Conservation (phyloP, 2,797 vertebrate genomes). For the Choloepus didactylus region DNA sequence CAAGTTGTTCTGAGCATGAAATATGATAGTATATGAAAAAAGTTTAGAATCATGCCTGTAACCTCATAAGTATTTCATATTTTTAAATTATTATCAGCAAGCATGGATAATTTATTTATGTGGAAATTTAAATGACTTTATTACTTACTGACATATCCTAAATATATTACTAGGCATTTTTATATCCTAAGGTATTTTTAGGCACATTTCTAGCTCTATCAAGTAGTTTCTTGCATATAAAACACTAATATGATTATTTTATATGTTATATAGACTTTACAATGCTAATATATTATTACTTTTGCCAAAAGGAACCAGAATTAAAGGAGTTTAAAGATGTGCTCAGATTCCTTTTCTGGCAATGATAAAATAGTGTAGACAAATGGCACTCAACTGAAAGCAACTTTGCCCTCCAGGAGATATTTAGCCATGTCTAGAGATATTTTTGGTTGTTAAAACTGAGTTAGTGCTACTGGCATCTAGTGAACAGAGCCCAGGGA, state of each 20-base stretch:
- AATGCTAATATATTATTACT: neutral
- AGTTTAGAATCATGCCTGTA: neutral
- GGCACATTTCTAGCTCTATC: neutral
- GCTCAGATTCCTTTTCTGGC: neutral
- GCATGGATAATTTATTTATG: neutral
- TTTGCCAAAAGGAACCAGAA: neutral
- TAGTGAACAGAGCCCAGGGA: neutral
- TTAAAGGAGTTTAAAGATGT: neutral
- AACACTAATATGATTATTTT: neutral
- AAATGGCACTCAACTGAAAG: neutral
- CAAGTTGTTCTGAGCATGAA: neutral
- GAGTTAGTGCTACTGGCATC: neutral
- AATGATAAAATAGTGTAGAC: neutral
- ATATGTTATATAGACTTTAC: neutral
- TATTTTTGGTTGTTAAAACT: neutral
- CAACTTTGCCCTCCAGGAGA: neutral
- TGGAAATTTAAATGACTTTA: neutral
- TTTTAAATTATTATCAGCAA: neutral
- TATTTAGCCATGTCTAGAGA: neutral
- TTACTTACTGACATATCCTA: neutral
- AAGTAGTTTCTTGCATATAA: neutral
- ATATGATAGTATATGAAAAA: neutral
- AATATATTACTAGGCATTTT: conserved; percentile 18
- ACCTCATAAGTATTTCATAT: neutral
- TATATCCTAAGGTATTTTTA: neutral